These are phyloP conservation scores for Stichodactyla helianthus DNA, from an alignment of 64 coral and sea anemone genomes.

Conservation along the genomic window DNA sequence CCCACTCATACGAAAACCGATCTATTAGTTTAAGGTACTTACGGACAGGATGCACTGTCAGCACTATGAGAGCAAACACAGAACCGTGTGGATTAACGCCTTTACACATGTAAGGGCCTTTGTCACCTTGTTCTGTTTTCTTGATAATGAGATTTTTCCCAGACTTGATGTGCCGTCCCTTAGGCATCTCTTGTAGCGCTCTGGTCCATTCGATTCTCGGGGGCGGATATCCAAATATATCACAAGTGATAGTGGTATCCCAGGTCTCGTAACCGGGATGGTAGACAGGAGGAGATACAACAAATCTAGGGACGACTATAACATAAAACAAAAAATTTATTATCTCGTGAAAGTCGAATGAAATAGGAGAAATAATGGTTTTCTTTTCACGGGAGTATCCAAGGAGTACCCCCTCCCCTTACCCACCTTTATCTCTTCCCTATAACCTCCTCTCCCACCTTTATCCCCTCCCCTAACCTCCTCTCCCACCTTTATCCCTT, in stretches of 20 bases:
- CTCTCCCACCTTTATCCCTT: too few relatives aligned
- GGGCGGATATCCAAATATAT: slow-evolving; percentile 59
- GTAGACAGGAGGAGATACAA: slow-evolving; percentile 33
- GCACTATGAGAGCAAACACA: slow-evolving; percentile 65
- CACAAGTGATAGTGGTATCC: slow-evolving; percentile 68
- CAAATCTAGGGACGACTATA: slow-evolving; percentile 68
- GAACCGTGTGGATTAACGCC: slow-evolving; percentile 60
- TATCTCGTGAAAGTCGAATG: too few relatives aligned
- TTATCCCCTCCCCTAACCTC: too few relatives aligned
- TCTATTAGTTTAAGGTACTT: slow-evolving; percentile 22
- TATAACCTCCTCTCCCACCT: too few relatives aligned
- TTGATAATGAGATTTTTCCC: slow-evolving; percentile 63
- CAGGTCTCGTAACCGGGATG: slow-evolving; percentile 54
- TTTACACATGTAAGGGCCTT: slow-evolving; percentile 67
- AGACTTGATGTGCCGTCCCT: slow-evolving; percentile 42
- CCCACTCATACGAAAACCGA: too few relatives aligned
- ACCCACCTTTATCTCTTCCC: too few relatives aligned
- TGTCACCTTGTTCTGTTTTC: slow-evolving; percentile 31
- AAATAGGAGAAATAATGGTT: too few relatives aligned
- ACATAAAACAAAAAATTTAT: neutral
- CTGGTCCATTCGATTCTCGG: slow-evolving; percentile 59
- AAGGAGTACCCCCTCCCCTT: too few relatives aligned
- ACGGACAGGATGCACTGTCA: slow-evolving; percentile 63
- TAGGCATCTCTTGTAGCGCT: slow-evolving; percentile 28
- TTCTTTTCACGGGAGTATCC: too few relatives aligned